Conservation (phyloP, 1,140 invertebrate genomes). For the Dryas iulia region DNA sequence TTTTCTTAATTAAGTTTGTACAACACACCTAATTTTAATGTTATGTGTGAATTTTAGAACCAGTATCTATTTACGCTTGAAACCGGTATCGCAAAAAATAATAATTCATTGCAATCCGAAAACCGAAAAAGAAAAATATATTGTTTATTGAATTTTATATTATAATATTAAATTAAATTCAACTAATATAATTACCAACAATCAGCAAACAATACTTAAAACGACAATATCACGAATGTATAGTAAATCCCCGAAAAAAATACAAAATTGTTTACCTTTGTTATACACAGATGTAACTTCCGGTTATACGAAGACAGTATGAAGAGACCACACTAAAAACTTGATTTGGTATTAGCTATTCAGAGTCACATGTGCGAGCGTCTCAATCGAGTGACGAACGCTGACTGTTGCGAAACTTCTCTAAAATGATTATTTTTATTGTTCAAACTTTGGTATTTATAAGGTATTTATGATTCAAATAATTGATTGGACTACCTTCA, state of each 20-base stretch:
- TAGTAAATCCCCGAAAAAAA: too few species aligned
- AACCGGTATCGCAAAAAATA: background rate
- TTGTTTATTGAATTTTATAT: background rate
- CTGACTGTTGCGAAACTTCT: conserved; percentile 50
- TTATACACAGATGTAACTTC: conserved; percentile 13
- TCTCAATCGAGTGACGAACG: conserved; percentile 37
- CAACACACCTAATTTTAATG: background rate
- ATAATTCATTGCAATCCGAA: background rate
- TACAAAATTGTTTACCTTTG: too few species aligned
- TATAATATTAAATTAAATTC: too few species aligned
- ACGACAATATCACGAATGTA: too few species aligned
- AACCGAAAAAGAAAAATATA: background rate
- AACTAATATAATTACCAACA: too few species aligned
- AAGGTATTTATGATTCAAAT: background rate
- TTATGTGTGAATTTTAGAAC: background rate
- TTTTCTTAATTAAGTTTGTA: background rate
- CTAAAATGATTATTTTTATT: conserved; percentile 32
- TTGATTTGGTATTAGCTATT: conserved; percentile 8
- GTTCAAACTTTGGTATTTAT: background rate
- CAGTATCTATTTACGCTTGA: background rate
- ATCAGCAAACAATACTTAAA: too few species aligned
- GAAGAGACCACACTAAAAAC: conserved; percentile 9
- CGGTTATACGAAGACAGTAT: background rate
- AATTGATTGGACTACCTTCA: background rate
- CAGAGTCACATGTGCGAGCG: conserved; percentile 30